These are phyloP conservation scores for Leptinotarsa defecta DNA, from an alignment of 1,140 invertebrate species.

Conservation along the genomic window DNA sequence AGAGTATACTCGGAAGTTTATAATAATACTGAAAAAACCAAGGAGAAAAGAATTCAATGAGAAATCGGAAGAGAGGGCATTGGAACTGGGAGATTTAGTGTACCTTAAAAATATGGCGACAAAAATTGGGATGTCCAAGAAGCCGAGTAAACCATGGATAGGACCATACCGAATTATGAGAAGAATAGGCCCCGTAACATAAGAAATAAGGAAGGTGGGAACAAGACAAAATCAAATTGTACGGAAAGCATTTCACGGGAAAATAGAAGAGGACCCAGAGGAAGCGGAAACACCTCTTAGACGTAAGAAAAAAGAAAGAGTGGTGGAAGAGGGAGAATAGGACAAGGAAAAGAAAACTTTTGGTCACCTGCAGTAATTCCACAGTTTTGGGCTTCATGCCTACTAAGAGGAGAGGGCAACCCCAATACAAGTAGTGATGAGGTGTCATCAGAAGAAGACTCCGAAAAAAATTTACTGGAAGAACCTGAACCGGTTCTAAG, in stretches of 20 bases:
- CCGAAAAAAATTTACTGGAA: not conserved
- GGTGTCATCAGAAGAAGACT: not conserved
- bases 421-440: not conserved
- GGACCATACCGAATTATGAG: not conserved
- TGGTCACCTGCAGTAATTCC: no score
- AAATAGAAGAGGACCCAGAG: not conserved
- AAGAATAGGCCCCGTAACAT: not conserved
- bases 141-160: not conserved
- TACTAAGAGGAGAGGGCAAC: no score
- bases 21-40: not conserved
- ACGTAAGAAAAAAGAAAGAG: not conserved
- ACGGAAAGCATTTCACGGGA: not conserved
- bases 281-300: not conserved
- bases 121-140: not conserved
- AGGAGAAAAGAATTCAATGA: not conserved
- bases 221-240: not conserved
- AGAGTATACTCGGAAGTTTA: not conserved
- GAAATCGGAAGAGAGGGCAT: slow-evolving; percentile 1
- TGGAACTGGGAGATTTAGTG: slow-evolving; percentile 13
- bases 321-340: no score
- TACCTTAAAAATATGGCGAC: slow-evolving; percentile 3
- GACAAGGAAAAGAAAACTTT: not conserved
- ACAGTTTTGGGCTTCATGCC: no score
- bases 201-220: not conserved
- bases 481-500: not conserved